A percentile compares a stretch with the other conserved stretches of the same genome.
Evolutionary conservation across 2,797 vertebrate species (phyloP).

Genomic region (Huso huso): DNA sequence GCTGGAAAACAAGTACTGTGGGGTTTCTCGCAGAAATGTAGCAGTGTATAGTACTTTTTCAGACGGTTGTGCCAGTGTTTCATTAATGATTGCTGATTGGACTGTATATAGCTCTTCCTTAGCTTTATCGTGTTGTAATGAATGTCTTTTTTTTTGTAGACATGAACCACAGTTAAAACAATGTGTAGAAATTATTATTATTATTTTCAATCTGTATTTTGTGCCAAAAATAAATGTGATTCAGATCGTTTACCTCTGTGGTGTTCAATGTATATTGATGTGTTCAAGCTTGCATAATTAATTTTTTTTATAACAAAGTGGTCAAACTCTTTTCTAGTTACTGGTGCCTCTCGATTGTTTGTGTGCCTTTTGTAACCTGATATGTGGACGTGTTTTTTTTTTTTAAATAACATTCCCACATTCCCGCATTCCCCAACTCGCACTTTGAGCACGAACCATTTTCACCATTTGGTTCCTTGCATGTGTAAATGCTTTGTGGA

Average conservation of each 20-base stretch:
- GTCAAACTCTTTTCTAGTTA: no score
- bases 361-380: no score
- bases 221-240: conserved; percentile 37
- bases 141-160: conserved; percentile 24
- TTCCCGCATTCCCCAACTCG: no score
- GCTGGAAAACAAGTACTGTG: background rate
- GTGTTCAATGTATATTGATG: background rate
- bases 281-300: background rate
- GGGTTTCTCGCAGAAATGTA: background rate
- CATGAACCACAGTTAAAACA: conserved; percentile 28
- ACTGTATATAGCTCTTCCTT: conserved; percentile 11
- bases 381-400: no score
- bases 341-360: no score
- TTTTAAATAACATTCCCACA: no score
- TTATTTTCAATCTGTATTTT: conserved; percentile 56
- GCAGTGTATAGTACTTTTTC: background rate
- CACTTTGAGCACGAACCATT: no score
- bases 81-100: conserved; percentile 1
- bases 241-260: conserved; percentile 10
- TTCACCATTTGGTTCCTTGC: no score
- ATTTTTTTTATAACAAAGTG: no score
- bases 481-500: no score
- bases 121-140: conserved; percentile 25
- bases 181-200: conserved; percentile 24
- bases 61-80: background rate